Conservation (phyloP, 2,888 invertebrate genomes). For the Salticus scenicus region DNA sequence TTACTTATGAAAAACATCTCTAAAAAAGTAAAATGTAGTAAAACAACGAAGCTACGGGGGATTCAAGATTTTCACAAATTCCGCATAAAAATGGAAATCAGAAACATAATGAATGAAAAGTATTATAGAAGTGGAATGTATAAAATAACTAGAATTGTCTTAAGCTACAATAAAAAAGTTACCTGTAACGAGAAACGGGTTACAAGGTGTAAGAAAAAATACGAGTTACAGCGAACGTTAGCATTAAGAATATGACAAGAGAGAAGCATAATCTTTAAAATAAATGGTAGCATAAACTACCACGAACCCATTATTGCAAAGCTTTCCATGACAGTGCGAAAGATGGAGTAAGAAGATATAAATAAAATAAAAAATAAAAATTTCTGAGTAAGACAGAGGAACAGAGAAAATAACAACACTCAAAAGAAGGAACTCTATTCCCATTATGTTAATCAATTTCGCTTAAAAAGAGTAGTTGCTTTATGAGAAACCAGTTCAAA, state of each 20-base stretch:
- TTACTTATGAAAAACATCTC: no score
- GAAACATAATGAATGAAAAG: background rate
- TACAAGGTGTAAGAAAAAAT: conserved; percentile 38
- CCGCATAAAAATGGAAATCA: conserved; percentile 2
- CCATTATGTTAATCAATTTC: conserved; percentile 67
- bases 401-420: conserved; percentile 9
- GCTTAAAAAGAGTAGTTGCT: conserved; percentile 29
- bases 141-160: background rate
- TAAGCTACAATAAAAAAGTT: background rate
- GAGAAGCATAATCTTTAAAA: conserved; percentile 49
- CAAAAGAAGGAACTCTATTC: background rate
- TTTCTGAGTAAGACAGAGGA: background rate
- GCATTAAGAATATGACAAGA: conserved; percentile 56
- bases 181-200: conserved; percentile 31
- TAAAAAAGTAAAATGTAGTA: no score
- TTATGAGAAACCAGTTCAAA: conserved; percentile 69
- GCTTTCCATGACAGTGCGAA: conserved; percentile 35
- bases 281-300: conserved; percentile 56
- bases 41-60: background rate
- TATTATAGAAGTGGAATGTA: background rate
- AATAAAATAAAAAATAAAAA: conserved; percentile 39
- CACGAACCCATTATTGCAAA: conserved; percentile 26
- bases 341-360: conserved; percentile 49
- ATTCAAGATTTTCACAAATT: background rate
- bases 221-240: conserved; percentile 29